A percentile compares a stretch with the other conserved stretches of the same genome.
phyloP scores from a whole-genome alignment of 2,113 vertebrate genomes.

The Tupaia chinensis region DNA sequence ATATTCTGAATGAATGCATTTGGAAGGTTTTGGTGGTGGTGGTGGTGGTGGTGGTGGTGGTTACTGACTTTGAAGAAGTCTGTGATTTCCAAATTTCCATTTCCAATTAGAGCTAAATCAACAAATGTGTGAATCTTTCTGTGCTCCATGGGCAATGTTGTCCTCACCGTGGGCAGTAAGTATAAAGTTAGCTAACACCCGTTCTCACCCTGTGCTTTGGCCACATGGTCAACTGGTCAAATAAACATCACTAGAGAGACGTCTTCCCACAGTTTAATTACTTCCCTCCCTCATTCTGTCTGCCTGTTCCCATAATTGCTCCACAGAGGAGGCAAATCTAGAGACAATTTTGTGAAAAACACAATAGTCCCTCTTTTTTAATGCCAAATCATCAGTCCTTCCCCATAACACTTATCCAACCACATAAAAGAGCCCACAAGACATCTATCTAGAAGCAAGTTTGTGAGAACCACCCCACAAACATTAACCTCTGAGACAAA shows the following conservation, averaged over 20 bases:
- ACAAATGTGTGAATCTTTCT: background rate
- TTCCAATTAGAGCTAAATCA: background rate
- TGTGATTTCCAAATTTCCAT: slow-evolving; percentile 38
- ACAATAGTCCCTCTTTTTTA: background rate
- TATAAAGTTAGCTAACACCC: background rate
- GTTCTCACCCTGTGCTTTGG: background rate
- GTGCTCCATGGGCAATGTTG: background rate
- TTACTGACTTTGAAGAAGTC: slow-evolving; percentile 29
- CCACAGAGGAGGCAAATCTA: background rate
- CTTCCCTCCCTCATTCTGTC: background rate
- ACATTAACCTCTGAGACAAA: background rate
- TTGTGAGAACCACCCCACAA: background rate
- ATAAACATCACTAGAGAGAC: background rate
- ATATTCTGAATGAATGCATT: background rate
- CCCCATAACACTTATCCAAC: background rate
- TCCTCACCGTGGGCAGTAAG: background rate
- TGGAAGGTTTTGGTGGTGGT: background rate
- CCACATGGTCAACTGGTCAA: background rate
- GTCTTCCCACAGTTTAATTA: background rate
- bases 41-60: background rate
- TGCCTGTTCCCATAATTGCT: background rate
- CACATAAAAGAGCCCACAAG: background rate
- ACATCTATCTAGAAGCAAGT: background rate
- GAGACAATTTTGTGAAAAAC: background rate
- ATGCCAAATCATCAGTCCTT: slow-evolving; percentile 12